Percentiles rank a stretch among this genome's conserved stretches.
Conservation (phyloP, 2,797 vertebrate genomes). For the Ctenopoma multispine region DNA sequence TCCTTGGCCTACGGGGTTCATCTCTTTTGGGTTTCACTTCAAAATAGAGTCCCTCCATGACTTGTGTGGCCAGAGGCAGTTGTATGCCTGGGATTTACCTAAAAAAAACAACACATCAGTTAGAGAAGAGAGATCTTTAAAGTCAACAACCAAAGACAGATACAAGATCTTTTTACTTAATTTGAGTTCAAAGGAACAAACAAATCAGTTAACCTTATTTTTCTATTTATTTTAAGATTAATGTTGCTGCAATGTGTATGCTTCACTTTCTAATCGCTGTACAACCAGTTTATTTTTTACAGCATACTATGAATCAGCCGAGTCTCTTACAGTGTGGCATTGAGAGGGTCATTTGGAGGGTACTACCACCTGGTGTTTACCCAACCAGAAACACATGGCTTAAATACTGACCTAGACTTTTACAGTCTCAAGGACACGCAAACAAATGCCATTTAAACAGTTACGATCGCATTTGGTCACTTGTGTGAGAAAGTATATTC, state of each 20-base stretch:
- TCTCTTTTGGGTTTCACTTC: conserved; percentile 80
- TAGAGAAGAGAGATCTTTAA: conserved; percentile 5
- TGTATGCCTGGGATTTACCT: conserved; percentile 43
- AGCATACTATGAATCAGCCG: not conserved
- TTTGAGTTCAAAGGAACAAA: not conserved
- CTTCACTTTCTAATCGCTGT: not conserved
- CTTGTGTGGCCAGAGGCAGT: conserved; percentile 24
- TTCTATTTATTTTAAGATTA: no score
- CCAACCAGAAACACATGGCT: conserved; percentile 27
- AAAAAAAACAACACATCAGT: conserved; percentile 56
- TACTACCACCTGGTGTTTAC: conserved; percentile 61
- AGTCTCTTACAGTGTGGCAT: not conserved
- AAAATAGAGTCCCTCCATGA: conserved; percentile 85
- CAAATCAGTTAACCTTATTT: no score
- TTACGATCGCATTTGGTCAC: no score
- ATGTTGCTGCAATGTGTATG: not conserved
- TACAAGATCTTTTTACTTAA: not conserved
- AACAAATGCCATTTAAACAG: conserved; percentile 21
- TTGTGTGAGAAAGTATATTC: no score
- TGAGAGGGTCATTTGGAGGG: conserved; percentile 52
- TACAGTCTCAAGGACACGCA: conserved; percentile 61
- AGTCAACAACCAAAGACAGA: not conserved
- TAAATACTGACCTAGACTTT: conserved; percentile 44
- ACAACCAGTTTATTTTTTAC: conserved; percentile 1
- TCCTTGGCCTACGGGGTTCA: conserved; percentile 15